Conservation (phyloP, 2,797 vertebrate genomes). For the Chlorospingus semifuscus region DNA sequence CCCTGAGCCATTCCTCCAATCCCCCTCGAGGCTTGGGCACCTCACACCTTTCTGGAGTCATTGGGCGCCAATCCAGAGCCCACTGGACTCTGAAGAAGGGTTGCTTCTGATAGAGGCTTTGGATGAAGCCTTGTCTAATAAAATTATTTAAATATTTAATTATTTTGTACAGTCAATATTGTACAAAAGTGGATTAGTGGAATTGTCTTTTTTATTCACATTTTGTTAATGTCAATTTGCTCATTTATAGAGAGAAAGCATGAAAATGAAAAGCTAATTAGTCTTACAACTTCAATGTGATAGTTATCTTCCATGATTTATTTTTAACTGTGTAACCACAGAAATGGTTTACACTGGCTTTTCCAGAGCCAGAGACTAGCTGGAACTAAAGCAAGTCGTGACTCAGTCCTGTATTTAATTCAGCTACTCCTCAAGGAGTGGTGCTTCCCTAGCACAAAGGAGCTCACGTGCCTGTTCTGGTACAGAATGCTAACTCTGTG, state of each 20-base stretch:
- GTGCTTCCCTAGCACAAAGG: neutral
- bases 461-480: neutral
- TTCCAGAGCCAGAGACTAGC: neutral
- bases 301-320: neutral
- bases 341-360: neutral
- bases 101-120: neutral
- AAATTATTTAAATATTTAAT: neutral
- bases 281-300: neutral
- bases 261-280: neutral
- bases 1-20: neutral
- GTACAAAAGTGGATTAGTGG: neutral
- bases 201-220: neutral
- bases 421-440: accelerated
- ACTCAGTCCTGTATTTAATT: neutral
- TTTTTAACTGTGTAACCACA: neutral
- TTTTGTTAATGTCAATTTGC: neutral
- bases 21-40: neutral
- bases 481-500: neutral
- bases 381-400: neutral
- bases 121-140: neutral
- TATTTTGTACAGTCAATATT: neutral
- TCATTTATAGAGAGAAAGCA: neutral
- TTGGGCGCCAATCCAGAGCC: neutral
- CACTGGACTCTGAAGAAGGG: neutral
- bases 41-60: too few species aligned